These are phyloP conservation scores for Halichondria panicea DNA, from an alignment of 37 sponge, comb jelly and placozoan genomes.

Conservation along the genomic window DNA sequence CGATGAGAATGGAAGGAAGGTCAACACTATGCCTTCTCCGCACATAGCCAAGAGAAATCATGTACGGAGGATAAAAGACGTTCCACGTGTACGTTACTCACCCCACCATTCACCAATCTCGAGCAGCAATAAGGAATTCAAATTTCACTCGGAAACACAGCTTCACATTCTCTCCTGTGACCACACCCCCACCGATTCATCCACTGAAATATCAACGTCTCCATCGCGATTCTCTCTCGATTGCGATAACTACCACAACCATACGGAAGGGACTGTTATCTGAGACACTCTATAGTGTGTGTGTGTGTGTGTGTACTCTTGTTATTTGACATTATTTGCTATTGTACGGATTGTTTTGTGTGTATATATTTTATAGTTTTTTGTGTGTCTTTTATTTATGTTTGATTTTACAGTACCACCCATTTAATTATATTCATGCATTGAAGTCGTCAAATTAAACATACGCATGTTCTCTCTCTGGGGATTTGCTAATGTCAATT, in stretches of 20 bases:
- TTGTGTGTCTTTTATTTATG: background rate
- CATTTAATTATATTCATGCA: no score
- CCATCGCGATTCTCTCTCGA: slow-evolving; percentile 14
- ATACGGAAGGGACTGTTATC: background rate
- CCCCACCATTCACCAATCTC: slow-evolving; percentile 31
- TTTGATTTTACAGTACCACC: background rate
- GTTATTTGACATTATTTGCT: background rate
- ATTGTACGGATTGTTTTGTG: background rate
- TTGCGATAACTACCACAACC: no score
- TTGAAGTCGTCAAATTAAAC: no score
- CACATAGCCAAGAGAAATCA: background rate
- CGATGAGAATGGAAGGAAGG: background rate
- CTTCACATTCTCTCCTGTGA: slow-evolving; percentile 19
- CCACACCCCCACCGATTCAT: slow-evolving; percentile 48
- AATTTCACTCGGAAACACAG: slow-evolving; percentile 6
- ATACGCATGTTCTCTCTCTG: no score
- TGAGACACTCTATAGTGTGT: slow-evolving; percentile 1
- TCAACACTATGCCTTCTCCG: background rate
- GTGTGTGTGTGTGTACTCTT: background rate
- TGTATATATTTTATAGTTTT: background rate
- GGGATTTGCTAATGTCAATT: no score
- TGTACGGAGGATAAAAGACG: background rate
- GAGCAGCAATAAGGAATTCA: background rate
- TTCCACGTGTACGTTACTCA: background rate
- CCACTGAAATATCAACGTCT: slow-evolving; percentile 11